Base-by-base conservation (phyloP, 2,797 vertebrate genomes). In the Schizopygopsis malacanthus region DNA sequence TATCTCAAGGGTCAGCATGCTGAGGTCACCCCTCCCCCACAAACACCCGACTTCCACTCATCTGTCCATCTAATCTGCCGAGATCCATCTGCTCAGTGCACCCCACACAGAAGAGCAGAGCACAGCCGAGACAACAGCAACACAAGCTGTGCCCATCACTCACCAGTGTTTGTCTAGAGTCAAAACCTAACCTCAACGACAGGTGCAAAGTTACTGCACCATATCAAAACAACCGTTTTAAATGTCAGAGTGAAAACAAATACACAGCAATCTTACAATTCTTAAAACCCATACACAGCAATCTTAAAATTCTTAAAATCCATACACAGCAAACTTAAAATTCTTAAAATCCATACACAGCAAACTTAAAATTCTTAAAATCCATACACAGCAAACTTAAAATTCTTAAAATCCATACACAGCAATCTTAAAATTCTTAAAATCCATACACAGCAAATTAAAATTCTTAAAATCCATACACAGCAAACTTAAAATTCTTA, bases 11-110 rank as follows among this genome's bases (percentile, higher is more conserved):
- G 83, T 81, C 87, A 84, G 39, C 73, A 67, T 43, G 71, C 65
- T 41, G 28, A 41, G 82, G 75, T 79, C 22, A 73, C 43, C 81
- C 77, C n/a, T 45, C 81, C 54, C 28, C 43, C 47, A 28, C n/a
- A 22, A 7, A 12, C 33, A 28, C 85, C 70, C 79, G 16, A 41
- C 72, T 79, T 86, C 88, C 84, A 88, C 90, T 90, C 90, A 91
- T 93, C 92, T 93, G 90, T 91, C 92, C 90, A 91, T 89, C 41
- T 88, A 95, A 95, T 95, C 92, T 92, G 92, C 39, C 85, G 89
- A 90, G 91, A 89, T 89, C 92, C 94, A 95, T 95, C 94, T 95
- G 94, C 92, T 92, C 89, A 70, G 91, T 90, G 76, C 90, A 90
- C 91, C 90, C 88, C 83, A 81, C 16, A 70, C 87, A 90, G 90